Evolutionary conservation across 1,140 invertebrate genomes (phyloP).

Genomic region (Phymastichus coffea): DNA sequence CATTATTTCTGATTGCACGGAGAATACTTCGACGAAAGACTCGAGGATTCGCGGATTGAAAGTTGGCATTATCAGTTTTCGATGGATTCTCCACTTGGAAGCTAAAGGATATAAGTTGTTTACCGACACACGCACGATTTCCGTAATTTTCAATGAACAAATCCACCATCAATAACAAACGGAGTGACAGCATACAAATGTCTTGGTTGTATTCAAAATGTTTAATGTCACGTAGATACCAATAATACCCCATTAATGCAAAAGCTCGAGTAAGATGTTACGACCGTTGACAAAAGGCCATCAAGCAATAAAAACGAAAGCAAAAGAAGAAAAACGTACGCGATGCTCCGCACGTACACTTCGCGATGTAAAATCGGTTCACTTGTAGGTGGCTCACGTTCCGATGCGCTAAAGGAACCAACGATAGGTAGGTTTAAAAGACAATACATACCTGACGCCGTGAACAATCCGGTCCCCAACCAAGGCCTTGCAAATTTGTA

Average conservation of each 20-base stretch:
- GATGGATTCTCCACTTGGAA: slow-evolving; percentile 66
- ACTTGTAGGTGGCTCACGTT: slow-evolving; percentile 34
- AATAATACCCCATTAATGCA: too few relatives aligned
- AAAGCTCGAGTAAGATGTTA: too few relatives aligned
- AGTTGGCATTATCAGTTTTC: slow-evolving; percentile 72
- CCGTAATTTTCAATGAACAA: neutral
- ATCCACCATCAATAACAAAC: too few relatives aligned
- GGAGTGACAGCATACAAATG: too few relatives aligned
- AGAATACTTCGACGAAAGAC: slow-evolving; percentile 72
- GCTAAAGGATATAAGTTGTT: slow-evolving; percentile 59
- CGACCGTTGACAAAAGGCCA: too few relatives aligned
- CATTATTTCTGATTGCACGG: slow-evolving; percentile 64
- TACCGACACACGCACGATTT: too few relatives aligned
- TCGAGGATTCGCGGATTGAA: slow-evolving; percentile 78
- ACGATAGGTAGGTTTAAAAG: too few relatives aligned
- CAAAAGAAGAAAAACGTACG: neutral
- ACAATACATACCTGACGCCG: slow-evolving; percentile 57
- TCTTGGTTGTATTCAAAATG: too few relatives aligned
- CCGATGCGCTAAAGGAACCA: too few relatives aligned
- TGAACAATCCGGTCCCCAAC: slow-evolving; percentile 73
- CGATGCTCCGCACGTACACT: neutral
- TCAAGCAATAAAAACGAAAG: neutral
- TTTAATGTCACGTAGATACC: too few relatives aligned
- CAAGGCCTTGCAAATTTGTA: slow-evolving; percentile 70
- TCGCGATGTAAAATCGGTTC: slow-evolving; percentile 27